These are phyloP conservation scores for Gasterosteus nipponicus DNA, from an alignment of 2,113 vertebrate genomes.

Conservation along the genomic window DNA sequence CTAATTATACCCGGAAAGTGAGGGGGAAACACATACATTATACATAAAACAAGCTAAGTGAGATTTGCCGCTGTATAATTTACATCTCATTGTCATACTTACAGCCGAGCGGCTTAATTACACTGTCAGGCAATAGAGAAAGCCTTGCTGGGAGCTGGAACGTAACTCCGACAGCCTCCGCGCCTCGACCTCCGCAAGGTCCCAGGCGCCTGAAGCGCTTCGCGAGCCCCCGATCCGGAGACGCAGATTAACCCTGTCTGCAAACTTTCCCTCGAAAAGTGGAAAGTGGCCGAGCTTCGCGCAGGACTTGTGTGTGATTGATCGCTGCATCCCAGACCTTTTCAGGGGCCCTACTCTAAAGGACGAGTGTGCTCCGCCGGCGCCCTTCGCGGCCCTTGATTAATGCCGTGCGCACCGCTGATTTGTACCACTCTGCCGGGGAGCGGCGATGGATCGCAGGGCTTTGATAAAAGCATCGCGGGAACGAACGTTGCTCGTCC, in stretches of 20 bases:
- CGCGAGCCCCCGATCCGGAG: slow-evolving; percentile 25
- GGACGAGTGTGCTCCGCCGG: slow-evolving; percentile 62
- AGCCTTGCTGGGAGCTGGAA: slow-evolving; percentile 48
- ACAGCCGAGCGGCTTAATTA: slow-evolving; percentile 67
- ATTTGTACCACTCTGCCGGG: slow-evolving; percentile 64
- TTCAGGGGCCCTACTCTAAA: slow-evolving; percentile 64
- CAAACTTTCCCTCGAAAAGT: slow-evolving; percentile 46
- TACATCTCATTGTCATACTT: slow-evolving; percentile 68
- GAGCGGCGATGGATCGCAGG: slow-evolving; percentile 41
- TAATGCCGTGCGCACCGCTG: slow-evolving; percentile 66
- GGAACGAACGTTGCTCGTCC: slow-evolving; percentile 29
- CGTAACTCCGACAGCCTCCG: slow-evolving; percentile 44
- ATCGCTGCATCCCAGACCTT: slow-evolving; percentile 63
- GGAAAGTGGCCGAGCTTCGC: slow-evolving; percentile 51
- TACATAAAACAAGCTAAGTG: slow-evolving; percentile 57
- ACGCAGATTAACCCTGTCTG: slow-evolving; percentile 46
- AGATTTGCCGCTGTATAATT: slow-evolving; percentile 67
- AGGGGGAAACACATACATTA: slow-evolving; percentile 44
- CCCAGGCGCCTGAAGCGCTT: slow-evolving; percentile 9
- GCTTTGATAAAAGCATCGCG: slow-evolving; percentile 51
- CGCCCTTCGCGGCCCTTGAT: slow-evolving; percentile 69
- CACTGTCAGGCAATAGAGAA: slow-evolving; percentile 58
- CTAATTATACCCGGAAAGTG: slow-evolving; percentile 20
- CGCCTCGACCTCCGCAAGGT: slow-evolving; percentile 42
- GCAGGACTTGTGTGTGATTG: slow-evolving; percentile 72